Conservation (phyloP, 2,888 invertebrate species). For the Gonocerus acuteangulatus region DNA sequence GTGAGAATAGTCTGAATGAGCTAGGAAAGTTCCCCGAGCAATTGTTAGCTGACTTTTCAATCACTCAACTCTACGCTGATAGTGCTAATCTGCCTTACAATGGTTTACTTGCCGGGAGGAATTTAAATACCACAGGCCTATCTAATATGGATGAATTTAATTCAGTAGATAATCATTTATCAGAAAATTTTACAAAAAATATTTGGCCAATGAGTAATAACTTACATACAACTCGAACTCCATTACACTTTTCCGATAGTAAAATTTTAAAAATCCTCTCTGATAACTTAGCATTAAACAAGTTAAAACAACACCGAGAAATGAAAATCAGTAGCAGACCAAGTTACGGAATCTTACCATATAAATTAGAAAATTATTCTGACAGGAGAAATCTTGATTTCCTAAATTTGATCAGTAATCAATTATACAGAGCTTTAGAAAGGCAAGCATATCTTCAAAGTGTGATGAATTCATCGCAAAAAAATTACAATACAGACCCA, state of each 20-base stretch:
- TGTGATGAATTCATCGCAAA: neutral
- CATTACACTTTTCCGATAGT: constrained; percentile 1
- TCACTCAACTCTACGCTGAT: no score
- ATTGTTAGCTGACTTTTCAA: no score
- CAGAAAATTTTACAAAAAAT: neutral
- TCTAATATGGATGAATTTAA: no score
- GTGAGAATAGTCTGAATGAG: no score
- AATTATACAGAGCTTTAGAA: neutral
- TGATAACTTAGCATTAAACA: neutral
- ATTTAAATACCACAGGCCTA: no score
- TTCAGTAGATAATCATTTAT: no score
- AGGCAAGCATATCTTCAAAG: neutral
- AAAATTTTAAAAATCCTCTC: constrained; percentile 22
- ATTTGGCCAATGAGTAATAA: neutral
- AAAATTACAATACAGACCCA: neutral
- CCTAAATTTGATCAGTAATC: neutral
- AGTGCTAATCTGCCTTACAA: no score
- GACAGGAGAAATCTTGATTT: neutral
- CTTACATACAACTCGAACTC: neutral
- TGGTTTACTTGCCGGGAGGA: no score
- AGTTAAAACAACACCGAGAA: constrained; percentile 4
- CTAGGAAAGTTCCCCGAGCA: no score
- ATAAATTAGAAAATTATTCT: neutral
- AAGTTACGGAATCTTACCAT: neutral
- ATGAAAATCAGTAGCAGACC: neutral